Conservation (phyloP, 2,113 vertebrate species). For the Prochilodus magdalenae region DNA sequence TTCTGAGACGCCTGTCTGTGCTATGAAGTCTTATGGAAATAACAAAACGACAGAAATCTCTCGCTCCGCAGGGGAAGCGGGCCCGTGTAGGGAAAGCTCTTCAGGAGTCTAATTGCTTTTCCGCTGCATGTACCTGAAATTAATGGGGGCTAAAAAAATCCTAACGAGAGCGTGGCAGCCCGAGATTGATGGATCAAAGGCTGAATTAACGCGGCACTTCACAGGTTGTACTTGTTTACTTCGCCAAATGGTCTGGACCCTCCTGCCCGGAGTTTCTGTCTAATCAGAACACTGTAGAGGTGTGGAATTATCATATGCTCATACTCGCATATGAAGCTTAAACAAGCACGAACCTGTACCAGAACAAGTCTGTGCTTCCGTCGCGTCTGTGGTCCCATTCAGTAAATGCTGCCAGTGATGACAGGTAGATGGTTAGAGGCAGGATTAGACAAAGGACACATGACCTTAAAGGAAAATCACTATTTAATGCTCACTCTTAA, state of each 20-base stretch:
- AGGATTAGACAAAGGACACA: no score
- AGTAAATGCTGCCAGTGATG: no score
- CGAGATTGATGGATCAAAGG: slow-evolving; percentile 3
- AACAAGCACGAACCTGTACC: slow-evolving; percentile 1
- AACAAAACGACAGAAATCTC: slow-evolving; percentile 7
- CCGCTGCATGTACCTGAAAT: slow-evolving; percentile 15
- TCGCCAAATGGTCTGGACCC: slow-evolving; percentile 56
- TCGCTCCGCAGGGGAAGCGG: background rate
- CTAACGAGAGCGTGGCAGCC: slow-evolving; percentile 4
- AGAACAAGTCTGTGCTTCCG: no score
- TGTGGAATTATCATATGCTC: no score
- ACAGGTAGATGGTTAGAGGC: no score
- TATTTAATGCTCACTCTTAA: no score
- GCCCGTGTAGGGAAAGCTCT: background rate
- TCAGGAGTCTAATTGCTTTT: slow-evolving; percentile 19
- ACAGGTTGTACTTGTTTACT: slow-evolving; percentile 48
- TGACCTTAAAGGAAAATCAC: no score
- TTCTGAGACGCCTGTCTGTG: background rate
- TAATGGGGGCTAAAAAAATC: slow-evolving; percentile 32
- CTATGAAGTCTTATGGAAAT: background rate
- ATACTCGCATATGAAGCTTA: background rate
- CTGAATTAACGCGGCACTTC: slow-evolving; percentile 41
- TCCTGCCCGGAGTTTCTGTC: slow-evolving; percentile 32
- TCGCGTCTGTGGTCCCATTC: no score
- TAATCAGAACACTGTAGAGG: slow-evolving; percentile 50